Evolutionary conservation across 2,113 vertebrate species (phyloP).

Genomic region (Crotalus horridus): DNA sequence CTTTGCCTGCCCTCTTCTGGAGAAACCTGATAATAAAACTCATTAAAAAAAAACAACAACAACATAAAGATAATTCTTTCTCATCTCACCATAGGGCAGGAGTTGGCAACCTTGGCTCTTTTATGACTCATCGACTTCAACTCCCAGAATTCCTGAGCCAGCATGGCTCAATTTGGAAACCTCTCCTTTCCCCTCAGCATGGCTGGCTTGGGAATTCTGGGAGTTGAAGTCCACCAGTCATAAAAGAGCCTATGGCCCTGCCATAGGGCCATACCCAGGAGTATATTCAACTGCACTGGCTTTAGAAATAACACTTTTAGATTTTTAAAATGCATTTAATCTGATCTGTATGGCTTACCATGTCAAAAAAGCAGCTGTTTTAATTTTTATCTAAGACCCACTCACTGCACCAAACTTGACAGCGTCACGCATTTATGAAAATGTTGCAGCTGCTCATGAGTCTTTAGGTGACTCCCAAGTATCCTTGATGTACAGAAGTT

Average conservation of each 20-base stretch:
- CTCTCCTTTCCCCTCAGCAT: too few relatives aligned
- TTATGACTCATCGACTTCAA: too few relatives aligned
- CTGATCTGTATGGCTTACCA: neutral
- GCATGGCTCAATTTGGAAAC: too few relatives aligned
- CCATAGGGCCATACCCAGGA: neutral
- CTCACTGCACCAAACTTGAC: neutral
- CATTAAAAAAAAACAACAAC: too few relatives aligned
- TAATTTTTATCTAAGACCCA: neutral
- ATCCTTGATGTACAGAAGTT: neutral
- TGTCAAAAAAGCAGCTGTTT: neutral
- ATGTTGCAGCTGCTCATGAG: neutral
- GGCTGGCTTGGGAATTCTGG: too few relatives aligned
- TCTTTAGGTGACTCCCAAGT: neutral
- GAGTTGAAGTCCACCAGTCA: too few relatives aligned
- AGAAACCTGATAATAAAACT: neutral
- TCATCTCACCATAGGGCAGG: neutral
- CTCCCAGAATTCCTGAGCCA: too few relatives aligned
- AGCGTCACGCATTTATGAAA: neutral
- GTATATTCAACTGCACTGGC: neutral
- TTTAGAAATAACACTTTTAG: neutral
- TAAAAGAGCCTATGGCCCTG: too few relatives aligned
- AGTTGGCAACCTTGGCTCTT: too few relatives aligned
- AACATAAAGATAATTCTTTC: neutral
- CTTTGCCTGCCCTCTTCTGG: constrained; percentile 24
- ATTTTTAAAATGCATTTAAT: neutral